Evolutionary conservation across 2,113 vertebrate genomes (phyloP).

Genomic region (Dryoscopus gambensis): DNA sequence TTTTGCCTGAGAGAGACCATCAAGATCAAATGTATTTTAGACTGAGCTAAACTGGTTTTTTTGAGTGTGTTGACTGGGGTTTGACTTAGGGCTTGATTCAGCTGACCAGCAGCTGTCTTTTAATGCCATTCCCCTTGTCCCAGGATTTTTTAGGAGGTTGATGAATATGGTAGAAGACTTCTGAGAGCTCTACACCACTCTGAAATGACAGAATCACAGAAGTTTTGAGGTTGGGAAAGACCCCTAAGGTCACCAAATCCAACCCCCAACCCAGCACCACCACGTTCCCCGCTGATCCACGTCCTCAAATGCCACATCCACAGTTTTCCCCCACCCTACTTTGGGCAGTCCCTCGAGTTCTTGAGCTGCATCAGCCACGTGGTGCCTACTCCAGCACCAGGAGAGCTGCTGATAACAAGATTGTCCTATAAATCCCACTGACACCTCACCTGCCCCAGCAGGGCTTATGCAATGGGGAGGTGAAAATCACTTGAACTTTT

Average conservation of each 20-base stretch:
- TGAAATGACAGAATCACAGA: not conserved
- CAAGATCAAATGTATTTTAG: not conserved
- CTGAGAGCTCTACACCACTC: not conserved
- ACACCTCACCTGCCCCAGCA: not conserved
- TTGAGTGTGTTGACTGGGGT: not conserved
- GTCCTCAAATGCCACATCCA: not conserved
- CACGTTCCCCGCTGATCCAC: fast-evolving
- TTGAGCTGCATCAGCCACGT: not conserved
- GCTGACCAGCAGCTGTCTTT: not conserved
- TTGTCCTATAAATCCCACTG: not conserved
- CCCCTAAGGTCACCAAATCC: not conserved
- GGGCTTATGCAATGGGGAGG: not conserved
- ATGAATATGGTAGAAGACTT: not conserved
- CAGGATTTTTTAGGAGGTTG: not conserved
- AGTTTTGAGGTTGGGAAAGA: not conserved
- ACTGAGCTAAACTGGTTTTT: not conserved
- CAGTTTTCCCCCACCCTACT: no score
- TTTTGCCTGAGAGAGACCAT: not conserved
- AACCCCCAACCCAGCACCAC: not conserved
- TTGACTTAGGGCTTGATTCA: not conserved
- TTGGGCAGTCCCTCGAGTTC: fast-evolving
- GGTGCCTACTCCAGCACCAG: not conserved
- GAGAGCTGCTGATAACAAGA: not conserved
- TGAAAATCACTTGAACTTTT: slow-evolving; percentile 40
- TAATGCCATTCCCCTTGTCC: not conserved